These are phyloP conservation scores for Clitarchus hookeri DNA, from an alignment of 2,888 invertebrate genomes.

Conservation along the genomic window DNA sequence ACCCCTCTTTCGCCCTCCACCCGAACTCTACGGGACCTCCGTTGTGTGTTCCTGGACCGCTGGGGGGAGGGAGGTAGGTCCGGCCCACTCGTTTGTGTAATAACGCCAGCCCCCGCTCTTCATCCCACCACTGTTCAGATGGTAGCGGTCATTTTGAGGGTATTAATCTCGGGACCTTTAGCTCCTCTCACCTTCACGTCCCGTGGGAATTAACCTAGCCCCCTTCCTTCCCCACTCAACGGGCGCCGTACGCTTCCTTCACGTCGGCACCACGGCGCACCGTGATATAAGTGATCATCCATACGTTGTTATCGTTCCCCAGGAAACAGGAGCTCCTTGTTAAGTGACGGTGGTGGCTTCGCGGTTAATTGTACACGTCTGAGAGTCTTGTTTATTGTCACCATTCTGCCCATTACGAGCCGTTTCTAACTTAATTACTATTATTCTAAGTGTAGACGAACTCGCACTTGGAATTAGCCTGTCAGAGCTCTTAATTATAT, in stretches of 20 bases:
- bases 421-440: no score
- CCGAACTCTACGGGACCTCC: slow-evolving; percentile 1
- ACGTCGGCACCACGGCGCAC: background rate
- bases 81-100: slow-evolving; percentile 33
- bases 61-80: slow-evolving; percentile 25
- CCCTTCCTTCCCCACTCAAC: slow-evolving; percentile 21
- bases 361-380: no score
- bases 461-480: no score
- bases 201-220: slow-evolving; percentile 1
- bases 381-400: no score
- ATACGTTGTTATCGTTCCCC: background rate
- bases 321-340: no score
- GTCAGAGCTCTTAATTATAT: no score
- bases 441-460: no score
- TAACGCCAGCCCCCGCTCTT: slow-evolving; percentile 23
- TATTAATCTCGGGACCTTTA: slow-evolving; percentile 35
- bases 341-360: no score
- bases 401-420: no score
- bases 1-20: background rate
- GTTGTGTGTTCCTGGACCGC: background rate
- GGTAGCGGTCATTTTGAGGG: slow-evolving; percentile 33
- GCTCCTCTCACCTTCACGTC: slow-evolving; percentile 30
- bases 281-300: background rate
- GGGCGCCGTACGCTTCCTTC: background rate
- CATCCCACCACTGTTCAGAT: background rate